Percentiles rank a stretch among this genome's conserved stretches.
Evolutionary conservation across 2,888 invertebrate species (phyloP).

Genomic region (Augochlorella aurata): DNA sequence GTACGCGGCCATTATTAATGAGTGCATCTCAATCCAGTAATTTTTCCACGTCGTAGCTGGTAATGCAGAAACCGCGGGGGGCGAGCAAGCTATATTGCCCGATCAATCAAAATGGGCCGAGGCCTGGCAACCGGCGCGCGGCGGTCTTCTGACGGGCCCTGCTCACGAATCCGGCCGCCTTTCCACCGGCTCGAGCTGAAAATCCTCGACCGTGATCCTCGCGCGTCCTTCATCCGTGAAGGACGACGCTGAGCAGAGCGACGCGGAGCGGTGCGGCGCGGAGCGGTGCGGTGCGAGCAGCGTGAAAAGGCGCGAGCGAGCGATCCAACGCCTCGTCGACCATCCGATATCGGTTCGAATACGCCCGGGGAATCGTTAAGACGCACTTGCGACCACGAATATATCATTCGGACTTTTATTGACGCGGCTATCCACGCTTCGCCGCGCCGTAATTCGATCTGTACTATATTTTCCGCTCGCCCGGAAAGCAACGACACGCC

Average conservation of each 20-base stretch:
- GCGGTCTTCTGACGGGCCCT: constrained; percentile 46
- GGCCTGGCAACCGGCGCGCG: constrained; percentile 69
- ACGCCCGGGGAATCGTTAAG: constrained; percentile 48
- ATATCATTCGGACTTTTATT: constrained; percentile 58
- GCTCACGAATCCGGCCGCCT: constrained; percentile 62
- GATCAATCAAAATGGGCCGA: constrained; percentile 79
- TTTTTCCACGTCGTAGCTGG: constrained; percentile 80
- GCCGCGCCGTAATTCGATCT: constrained; percentile 47
- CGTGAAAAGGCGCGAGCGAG: too few relatives aligned
- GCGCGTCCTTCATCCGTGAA: constrained; percentile 54
- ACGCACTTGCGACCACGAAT: constrained; percentile 40
- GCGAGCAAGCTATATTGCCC: constrained; percentile 80
- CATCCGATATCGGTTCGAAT: constrained; percentile 36
- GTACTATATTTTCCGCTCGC: constrained; percentile 47
- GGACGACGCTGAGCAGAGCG: constrained; percentile 29
- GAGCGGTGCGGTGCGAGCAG: too few relatives aligned
- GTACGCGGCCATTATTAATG: constrained; percentile 78
- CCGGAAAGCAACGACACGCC: constrained; percentile 3
- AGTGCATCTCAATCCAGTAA: constrained; percentile 81
- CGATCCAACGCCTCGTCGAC: not conserved
- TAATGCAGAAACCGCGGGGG: constrained; percentile 80
- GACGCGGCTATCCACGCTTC: constrained; percentile 9
- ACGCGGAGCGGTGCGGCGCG: too few relatives aligned
- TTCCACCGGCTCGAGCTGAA: constrained; percentile 62
- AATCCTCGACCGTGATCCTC: constrained; percentile 61